phyloP scores from a whole-genome alignment of 1,140 invertebrate genomes.

The Agrypnia vestita region DNA sequence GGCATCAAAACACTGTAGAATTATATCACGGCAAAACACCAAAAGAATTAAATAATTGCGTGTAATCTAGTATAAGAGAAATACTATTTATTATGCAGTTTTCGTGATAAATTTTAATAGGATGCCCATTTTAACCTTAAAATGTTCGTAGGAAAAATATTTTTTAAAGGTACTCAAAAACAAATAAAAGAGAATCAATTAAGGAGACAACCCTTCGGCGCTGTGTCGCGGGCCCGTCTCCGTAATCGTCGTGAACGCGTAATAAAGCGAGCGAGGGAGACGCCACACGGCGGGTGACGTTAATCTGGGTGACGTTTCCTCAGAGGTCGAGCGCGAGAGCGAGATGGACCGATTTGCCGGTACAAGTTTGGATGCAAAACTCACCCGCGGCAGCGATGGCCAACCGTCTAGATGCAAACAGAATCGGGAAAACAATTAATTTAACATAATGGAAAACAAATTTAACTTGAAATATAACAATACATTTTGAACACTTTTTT shows the following conservation, averaged over 20 bases:
- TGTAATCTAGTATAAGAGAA: too few species aligned
- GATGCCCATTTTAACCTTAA: too few species aligned
- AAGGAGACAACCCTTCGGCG: not conserved
- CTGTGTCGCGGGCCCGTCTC: constrained; percentile 11
- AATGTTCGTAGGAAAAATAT: too few species aligned
- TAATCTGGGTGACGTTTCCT: constrained; percentile 44
- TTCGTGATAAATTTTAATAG: too few species aligned
- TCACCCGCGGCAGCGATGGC: constrained; percentile 25
- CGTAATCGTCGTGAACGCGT: constrained; percentile 48
- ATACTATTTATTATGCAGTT: too few species aligned
- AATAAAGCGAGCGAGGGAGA: constrained; percentile 48
- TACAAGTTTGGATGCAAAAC: constrained; percentile 46
- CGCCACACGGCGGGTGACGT: constrained; percentile 33
- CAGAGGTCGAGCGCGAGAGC: constrained; percentile 37
- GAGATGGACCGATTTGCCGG: constrained; percentile 43
- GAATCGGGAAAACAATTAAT: too few species aligned
- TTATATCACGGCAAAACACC: too few species aligned
- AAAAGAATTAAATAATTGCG: too few species aligned
- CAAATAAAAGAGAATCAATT: not conserved
- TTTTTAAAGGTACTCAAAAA: not conserved
- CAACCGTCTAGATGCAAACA: not conserved
- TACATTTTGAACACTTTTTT: too few species aligned
- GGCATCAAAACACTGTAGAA: too few species aligned
- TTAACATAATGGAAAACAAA: too few species aligned
- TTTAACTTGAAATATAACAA: too few species aligned